Evolutionary conservation across 2,888 invertebrate genomes (phyloP).

Genomic region (Trachelus iudaicus): DNA sequence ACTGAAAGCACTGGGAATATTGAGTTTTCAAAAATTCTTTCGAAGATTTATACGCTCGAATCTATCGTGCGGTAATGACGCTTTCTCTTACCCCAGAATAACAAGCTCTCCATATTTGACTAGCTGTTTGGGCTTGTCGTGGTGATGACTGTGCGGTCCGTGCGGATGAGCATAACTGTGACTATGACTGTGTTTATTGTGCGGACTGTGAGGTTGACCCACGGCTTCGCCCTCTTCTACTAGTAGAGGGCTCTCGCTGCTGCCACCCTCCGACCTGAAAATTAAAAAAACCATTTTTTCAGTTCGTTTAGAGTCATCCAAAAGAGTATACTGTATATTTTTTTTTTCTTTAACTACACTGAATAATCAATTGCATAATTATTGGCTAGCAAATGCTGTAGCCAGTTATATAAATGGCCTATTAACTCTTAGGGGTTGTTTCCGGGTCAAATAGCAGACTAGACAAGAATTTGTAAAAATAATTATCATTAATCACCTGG

Average conservation of each 20-base stretch:
- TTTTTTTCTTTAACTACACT: too few species aligned
- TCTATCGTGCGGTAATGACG: not conserved
- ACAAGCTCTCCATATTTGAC: slow-evolving; percentile 94
- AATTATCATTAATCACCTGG: too few species aligned
- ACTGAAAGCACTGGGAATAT: not conserved
- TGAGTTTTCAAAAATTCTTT: not conserved
- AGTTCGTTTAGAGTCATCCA: too few species aligned
- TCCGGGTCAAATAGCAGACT: too few species aligned
- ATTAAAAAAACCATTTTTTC: not conserved
- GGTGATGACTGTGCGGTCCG: slow-evolving; percentile 70
- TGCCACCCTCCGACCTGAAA: slow-evolving; percentile 63
- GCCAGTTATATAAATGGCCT: too few species aligned
- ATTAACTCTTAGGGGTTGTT: too few species aligned
- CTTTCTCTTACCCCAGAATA: slow-evolving; percentile 84
- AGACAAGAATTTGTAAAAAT: too few species aligned
- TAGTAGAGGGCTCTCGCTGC: slow-evolving; percentile 63
- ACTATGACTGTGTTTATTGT: slow-evolving; percentile 58
- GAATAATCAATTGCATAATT: too few species aligned
- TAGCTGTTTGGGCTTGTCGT: slow-evolving; percentile 82
- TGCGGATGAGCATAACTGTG: slow-evolving; percentile 47
- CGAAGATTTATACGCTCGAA: not conserved
- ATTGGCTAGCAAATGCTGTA: too few species aligned
- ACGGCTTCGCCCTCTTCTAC: slow-evolving; percentile 63
- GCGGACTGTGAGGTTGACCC: slow-evolving; percentile 62
- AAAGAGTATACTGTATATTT: too few species aligned